phyloP scores from a whole-genome alignment of 2,797 vertebrate species.

The Calcarius lapponicus region DNA sequence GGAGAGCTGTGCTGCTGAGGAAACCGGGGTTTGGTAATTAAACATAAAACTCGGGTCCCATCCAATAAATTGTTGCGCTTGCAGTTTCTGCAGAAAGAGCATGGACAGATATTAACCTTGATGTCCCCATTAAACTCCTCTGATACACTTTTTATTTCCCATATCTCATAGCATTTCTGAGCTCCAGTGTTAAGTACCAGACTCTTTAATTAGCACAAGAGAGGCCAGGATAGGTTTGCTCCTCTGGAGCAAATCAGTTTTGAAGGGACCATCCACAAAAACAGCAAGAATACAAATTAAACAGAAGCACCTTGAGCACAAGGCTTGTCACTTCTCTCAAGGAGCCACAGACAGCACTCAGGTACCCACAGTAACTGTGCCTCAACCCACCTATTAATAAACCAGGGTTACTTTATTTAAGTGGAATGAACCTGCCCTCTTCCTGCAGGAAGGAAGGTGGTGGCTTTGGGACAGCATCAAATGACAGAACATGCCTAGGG shows the following conservation, averaged over 20 bases:
- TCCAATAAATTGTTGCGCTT: constrained; percentile 45
- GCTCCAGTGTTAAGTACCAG: constrained; percentile 38
- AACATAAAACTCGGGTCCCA: constrained; percentile 38
- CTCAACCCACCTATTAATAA: not conserved
- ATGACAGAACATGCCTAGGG: not conserved
- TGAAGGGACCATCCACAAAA: not conserved
- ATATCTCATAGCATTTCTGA: constrained; percentile 16
- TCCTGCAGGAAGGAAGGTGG: not conserved
- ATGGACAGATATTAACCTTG: constrained; percentile 48
- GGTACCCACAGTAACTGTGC: not conserved
- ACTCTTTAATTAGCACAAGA: constrained; percentile 46
- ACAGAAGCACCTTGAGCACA: not conserved
- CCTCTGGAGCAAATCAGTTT: constrained; percentile 17
- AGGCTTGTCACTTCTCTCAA: not conserved
- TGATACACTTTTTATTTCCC: constrained; percentile 45
- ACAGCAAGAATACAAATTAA: not conserved
- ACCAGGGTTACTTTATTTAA: not conserved
- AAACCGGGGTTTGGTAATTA: constrained; percentile 61
- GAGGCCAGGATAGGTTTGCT: not conserved
- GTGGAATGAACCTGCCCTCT: not conserved
- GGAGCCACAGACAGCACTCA: not conserved
- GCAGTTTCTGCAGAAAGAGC: constrained; percentile 21
- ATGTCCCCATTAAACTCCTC: constrained; percentile 53
- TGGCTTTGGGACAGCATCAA: not conserved
- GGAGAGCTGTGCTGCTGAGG: constrained; percentile 23